Evolutionary conservation across 2,113 vertebrate species (phyloP), one percentile per base, ranked within the genome.

Genomic region (Tupaia tana): DNA sequence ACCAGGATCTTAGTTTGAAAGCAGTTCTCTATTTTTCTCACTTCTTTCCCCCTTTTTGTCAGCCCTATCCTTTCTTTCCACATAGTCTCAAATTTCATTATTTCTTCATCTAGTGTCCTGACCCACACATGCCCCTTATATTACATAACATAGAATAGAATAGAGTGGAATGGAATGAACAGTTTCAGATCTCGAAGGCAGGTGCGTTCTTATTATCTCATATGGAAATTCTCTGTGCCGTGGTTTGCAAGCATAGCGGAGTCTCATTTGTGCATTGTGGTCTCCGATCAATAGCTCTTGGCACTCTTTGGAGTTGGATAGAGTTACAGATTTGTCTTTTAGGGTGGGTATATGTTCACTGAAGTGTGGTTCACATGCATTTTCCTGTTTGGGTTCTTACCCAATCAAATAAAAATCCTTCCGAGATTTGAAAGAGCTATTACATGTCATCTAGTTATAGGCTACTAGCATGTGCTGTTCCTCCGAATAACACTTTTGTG

Each of bases 31-130:
- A 8, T 95, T 91, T 95, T 71, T 27, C 78, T 43, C n/a, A 84
- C 29, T 84, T 31, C 7, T 16, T 93, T 31, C 15, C 61, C 19
- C 61, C 78, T 78, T 6, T n/a, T 74, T 78, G 20, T 83, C 56
- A 78, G 22, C 59, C 9, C 15, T 34, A 7, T 64, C 69, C 24
- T 86, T 73, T 81, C 4, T 71, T 24, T 79, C 70, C 6, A 8
- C 5, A 25, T 29, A 58, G 54, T 75, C 91, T 97, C 84, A 77
- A 1, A 89, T 96, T 90, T 96, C 71, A 86, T 93, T 88, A 95
- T 96, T 86, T 91, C 34, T 95, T 93, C 71, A 52, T 95, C 67
- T 69, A 24, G 63, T 81, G 84, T 95, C 74, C 73, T 94, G 58
- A 95, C 79, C 89, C 70, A 84, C 83, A 18, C 13, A 2, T 66